Conservation (phyloP, 2,797 vertebrate genomes). For the Clarias pachynema region DNA sequence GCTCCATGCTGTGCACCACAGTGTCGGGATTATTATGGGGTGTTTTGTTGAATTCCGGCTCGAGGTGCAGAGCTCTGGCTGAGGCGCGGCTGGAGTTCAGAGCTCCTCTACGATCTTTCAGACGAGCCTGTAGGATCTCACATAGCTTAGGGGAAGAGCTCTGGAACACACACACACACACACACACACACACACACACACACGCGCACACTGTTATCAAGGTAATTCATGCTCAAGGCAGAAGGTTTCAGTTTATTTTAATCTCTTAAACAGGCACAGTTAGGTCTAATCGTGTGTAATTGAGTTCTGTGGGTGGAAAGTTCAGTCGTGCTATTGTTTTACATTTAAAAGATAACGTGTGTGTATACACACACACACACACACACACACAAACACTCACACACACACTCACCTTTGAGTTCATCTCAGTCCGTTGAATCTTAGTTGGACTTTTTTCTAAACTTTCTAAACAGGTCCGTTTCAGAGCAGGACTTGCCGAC, state of each 20-base stretch:
- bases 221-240: background rate
- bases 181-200: background rate
- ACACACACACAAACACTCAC: background rate
- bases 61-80: constrained; percentile 71
- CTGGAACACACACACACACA: constrained; percentile 53
- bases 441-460: constrained; percentile 70
- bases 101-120: constrained; percentile 63
- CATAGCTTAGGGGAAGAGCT: constrained; percentile 71
- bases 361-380: background rate
- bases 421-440: constrained; percentile 58
- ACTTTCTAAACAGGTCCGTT: constrained; percentile 69
- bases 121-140: constrained; percentile 70
- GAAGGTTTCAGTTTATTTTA: background rate
- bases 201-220: background rate
- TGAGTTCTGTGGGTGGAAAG: too few relatives aligned
- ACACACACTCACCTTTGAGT: constrained; percentile 64
- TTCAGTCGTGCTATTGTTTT: background rate
- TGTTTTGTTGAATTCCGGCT: constrained; percentile 71
- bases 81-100: constrained; percentile 62
- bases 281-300: background rate
- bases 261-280: background rate
- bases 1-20: constrained; percentile 70
- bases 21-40: constrained; percentile 60
- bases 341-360: background rate
- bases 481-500: constrained; percentile 67